Conservation (phyloP, 2,888 invertebrate species). For the Cantharis flavilabris region DNA sequence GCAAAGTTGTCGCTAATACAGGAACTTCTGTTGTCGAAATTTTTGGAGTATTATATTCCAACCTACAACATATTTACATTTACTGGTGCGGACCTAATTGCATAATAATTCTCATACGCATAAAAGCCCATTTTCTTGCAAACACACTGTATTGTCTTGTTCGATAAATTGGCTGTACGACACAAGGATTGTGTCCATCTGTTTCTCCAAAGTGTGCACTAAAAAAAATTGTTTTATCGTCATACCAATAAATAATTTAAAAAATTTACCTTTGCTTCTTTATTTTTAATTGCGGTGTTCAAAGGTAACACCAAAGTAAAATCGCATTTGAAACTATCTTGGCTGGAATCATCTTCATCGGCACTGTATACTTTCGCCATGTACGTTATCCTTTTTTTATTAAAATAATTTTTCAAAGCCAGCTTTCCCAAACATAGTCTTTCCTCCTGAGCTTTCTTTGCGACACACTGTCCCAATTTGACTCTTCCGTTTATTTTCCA, state of each 20-base stretch:
- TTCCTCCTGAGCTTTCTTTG: background rate
- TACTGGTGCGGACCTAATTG: no score
- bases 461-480: conserved; percentile 17
- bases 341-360: background rate
- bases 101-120: background rate
- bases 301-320: conserved; percentile 10
- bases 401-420: conserved; percentile 18
- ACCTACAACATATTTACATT: background rate
- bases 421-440: conserved; percentile 15
- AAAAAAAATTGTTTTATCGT: background rate
- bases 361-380: conserved; percentile 14
- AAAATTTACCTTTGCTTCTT: conserved; percentile 8
- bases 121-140: conserved; percentile 18
- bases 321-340: conserved; percentile 6
- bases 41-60: conserved; percentile 3
- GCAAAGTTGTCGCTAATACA: background rate
- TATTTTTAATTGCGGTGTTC: background rate
- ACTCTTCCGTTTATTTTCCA: conserved; percentile 22
- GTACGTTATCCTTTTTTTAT: conserved; percentile 5
- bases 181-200: conserved; percentile 14
- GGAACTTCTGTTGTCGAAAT: background rate
- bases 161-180: conserved; percentile 1
- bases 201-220: conserved; percentile 17
- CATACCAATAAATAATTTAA: background rate
- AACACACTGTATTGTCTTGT: conserved; percentile 13